These are phyloP conservation scores for Dexiosoma caninum DNA, from an alignment of 2,888 invertebrate species.

Conservation along the genomic window DNA sequence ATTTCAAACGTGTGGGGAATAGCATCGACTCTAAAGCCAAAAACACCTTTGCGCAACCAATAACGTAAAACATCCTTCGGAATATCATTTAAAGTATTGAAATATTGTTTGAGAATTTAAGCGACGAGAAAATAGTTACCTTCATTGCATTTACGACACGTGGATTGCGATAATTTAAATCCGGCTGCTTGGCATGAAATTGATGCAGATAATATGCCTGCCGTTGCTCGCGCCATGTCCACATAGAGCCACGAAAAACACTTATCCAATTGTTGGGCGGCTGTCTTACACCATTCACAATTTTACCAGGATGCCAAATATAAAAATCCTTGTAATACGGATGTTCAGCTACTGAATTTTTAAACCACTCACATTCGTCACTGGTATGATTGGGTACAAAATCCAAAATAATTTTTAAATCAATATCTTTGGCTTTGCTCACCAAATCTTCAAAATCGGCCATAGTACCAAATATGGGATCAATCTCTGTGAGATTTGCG, in stretches of 20 bases:
- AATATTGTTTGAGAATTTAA: too few species aligned
- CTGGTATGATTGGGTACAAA: too few species aligned
- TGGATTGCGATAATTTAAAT: conserved; percentile 86
- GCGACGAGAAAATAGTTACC: too few species aligned
- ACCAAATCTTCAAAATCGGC: conserved; percentile 83
- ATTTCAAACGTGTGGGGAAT: conserved; percentile 81
- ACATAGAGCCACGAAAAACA: conserved; percentile 80
- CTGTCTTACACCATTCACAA: too few species aligned
- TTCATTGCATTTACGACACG: conserved; percentile 81
- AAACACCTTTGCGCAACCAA: conserved; percentile 87
- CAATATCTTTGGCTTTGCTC: conserved; percentile 79
- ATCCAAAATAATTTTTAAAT: too few species aligned
- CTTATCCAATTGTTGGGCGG: conserved; percentile 71
- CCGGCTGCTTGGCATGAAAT: conserved; percentile 83
- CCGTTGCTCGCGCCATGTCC: conserved; percentile 83
- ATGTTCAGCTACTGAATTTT: conserved; percentile 81
- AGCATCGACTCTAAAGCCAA: conserved; percentile 86
- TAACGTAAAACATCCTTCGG: conserved; percentile 82
- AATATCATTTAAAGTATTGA: too few species aligned
- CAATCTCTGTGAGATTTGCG: conserved; percentile 83
- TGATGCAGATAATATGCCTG: conserved; percentile 85
- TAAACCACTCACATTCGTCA: conserved; percentile 89
- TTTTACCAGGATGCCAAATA: conserved; percentile 82
- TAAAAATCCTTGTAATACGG: conserved; percentile 84
- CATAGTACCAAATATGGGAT: conserved; percentile 84